phyloP scores from a whole-genome alignment of 2,113 vertebrate species.

The Sclerurus mexicanus region DNA sequence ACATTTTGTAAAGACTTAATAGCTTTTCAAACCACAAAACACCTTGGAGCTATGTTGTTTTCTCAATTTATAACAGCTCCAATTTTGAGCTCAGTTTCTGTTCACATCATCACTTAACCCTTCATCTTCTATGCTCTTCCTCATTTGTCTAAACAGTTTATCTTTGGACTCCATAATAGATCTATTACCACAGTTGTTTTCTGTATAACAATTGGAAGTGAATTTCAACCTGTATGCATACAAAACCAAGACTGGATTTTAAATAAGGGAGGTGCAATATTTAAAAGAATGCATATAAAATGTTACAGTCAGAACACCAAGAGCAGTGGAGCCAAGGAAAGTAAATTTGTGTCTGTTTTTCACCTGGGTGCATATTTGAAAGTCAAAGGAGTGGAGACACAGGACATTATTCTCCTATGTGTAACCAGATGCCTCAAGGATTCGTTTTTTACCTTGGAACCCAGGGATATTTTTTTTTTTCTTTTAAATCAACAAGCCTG shows the following conservation, averaged over 20 bases:
- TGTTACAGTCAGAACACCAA: background rate
- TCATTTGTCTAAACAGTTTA: background rate
- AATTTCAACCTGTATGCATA: background rate
- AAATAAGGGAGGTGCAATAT: background rate
- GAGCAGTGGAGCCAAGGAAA: background rate
- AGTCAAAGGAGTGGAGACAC: background rate
- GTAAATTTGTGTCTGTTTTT: background rate
- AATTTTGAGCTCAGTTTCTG: background rate
- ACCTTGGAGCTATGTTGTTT: background rate
- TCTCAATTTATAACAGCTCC: background rate
- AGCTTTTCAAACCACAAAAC: conserved; percentile 19
- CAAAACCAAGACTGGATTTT: background rate
- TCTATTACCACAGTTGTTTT: background rate
- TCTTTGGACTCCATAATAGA: background rate
- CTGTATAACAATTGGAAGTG: background rate
- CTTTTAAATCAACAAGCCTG: background rate
- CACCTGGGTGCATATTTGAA: background rate
- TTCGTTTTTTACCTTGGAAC: background rate
- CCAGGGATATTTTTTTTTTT: background rate
- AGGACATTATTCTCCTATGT: background rate
- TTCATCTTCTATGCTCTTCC: background rate
- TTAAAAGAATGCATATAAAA: background rate
- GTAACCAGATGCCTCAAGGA: background rate
- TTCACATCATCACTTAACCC: background rate
- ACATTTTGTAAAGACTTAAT: background rate